Base-by-base conservation (phyloP, 2,888 invertebrate species). In the Leucania comma region DNA sequence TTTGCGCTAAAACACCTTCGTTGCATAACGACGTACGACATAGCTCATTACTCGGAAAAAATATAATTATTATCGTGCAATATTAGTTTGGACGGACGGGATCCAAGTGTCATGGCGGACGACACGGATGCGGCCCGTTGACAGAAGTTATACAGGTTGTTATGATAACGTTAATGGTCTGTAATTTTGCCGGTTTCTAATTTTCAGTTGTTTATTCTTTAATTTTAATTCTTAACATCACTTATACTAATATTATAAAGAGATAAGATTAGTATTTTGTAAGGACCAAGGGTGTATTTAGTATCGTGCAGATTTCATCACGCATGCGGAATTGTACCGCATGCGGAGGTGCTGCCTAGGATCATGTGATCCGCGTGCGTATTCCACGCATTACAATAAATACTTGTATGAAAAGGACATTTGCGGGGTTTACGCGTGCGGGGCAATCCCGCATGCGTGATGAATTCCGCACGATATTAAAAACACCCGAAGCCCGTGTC, bases 1-100 rank as follows among this genome's bases (percentile, higher is more conserved):
- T 66, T 42, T 58, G 48, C 60, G 57, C 69, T 64, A 61, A 72
- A 75, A 71, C 69, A 72, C 70, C 68, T 73, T 54, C 48, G 46
- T 48, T 60, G 29, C 38, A 60, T 67, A 68, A 80, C 66, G 67
- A 80, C 76, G 63, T 74, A 56, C 35, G 60, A 77, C 66, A 79
- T 84, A 77, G 77, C 80, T 87, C 79, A 85, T 87, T 87, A 87
- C 87, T 81, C 22, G 75, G 86, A 90, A 88, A 78, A 80, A 70
- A 64, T 76, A 68, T 83, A 84, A 88, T 88, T 86, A 87, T 88
- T 86, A 87, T 82, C 72, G 80, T 78, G 77, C 65, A 63, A 80
- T 85, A 85, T 71, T 66, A 78, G 69, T 48, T 56, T 29, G 50
- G 51, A 14, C 24, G 42, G 51, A 65, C 50, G 65, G 46, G 60